A percentile compares a stretch with the other conserved stretches of the same genome.
Evolutionary conservation across 2,113 vertebrate species (phyloP).

Genomic region (Neodontobutis hainanensis): DNA sequence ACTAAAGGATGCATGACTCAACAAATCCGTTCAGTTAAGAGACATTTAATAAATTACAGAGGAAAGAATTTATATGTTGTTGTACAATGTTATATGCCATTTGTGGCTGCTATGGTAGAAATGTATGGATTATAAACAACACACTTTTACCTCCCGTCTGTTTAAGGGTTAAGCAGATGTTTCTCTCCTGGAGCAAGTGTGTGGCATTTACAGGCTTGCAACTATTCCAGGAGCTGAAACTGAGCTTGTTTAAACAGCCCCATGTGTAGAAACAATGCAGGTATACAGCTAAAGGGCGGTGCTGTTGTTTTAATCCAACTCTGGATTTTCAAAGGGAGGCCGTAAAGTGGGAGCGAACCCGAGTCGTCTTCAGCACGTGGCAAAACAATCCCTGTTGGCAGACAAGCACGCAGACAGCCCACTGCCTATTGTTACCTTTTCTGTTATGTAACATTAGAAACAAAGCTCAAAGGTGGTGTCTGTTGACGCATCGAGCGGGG

Average conservation of each 20-base stretch:
- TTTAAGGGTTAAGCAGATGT: constrained; percentile 3
- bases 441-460: constrained; percentile 44
- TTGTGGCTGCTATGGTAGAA: too few relatives aligned
- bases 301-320: constrained; percentile 24
- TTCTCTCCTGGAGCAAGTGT: constrained; percentile 6
- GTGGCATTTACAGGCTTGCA: constrained; percentile 32
- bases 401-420: constrained; percentile 27
- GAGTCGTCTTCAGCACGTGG: constrained; percentile 51
- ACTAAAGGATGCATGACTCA: too few relatives aligned
- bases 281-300: neutral
- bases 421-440: constrained; percentile 15
- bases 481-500: constrained; percentile 19
- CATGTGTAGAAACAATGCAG: constrained; percentile 17
- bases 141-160: neutral
- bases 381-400: constrained; percentile 54
- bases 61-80: neutral
- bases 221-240: constrained; percentile 38
- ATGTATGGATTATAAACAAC: too few relatives aligned
- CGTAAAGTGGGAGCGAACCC: constrained; percentile 46
- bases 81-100: neutral
- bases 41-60: too few relatives aligned
- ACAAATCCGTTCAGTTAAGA: too few relatives aligned
- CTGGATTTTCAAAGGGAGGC: constrained; percentile 34
- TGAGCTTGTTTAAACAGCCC: constrained; percentile 35
- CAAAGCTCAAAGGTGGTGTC: constrained; percentile 47